phyloP scores from a whole-genome alignment of 2,113 vertebrate genomes.

The Myocastor coypus region DNA sequence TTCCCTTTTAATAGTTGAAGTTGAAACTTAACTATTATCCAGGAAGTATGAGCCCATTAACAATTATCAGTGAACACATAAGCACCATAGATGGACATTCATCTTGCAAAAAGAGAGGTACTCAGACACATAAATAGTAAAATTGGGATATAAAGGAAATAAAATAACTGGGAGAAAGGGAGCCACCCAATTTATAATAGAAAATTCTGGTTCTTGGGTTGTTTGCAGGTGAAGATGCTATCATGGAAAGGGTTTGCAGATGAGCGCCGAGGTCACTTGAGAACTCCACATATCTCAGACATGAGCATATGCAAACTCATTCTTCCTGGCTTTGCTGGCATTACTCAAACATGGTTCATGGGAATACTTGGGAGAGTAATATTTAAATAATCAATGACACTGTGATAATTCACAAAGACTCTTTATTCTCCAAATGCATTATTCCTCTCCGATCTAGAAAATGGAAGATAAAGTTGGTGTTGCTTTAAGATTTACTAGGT shows the following conservation, averaged over 20 bases:
- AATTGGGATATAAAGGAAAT: neutral
- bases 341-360: slow-evolving; percentile 34
- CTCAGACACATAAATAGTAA: neutral
- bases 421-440: slow-evolving; percentile 32
- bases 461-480: neutral
- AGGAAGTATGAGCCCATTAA: neutral
- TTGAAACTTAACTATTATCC: neutral
- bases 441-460: slow-evolving; percentile 38
- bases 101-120: neutral
- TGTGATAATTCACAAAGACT: neutral
- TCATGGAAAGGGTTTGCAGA: neutral
- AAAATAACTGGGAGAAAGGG: neutral
- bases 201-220: neutral
- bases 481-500: neutral
- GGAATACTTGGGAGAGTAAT: neutral
- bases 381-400: slow-evolving; percentile 18
- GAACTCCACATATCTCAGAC: neutral
- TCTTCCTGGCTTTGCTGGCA: neutral
- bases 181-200: fast-evolving
- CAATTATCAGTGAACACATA: neutral
- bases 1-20: neutral
- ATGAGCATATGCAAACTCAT: neutral
- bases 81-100: neutral
- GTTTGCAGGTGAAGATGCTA: neutral
- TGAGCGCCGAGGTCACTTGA: neutral